Conservation (phyloP, 1,140 invertebrate genomes). For the Drosophila leontia region DNA sequence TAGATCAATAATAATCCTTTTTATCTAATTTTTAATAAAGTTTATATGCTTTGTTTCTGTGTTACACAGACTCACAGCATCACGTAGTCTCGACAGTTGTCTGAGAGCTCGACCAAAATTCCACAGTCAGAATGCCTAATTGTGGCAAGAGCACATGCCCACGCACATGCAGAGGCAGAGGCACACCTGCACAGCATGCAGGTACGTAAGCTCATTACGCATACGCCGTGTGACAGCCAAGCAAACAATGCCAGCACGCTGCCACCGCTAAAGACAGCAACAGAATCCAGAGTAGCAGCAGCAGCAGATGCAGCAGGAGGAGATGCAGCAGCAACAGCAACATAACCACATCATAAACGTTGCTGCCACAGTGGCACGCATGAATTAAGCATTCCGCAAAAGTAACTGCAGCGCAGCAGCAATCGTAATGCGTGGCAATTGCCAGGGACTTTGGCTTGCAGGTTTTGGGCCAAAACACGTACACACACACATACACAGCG, state of each 20-base stretch:
- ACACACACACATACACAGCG: constrained; percentile 4
- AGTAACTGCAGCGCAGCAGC: constrained; percentile 68
- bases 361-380: constrained; percentile 74
- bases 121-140: constrained; percentile 75
- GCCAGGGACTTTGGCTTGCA: constrained; percentile 45
- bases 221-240: constrained; percentile 66
- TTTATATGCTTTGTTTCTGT: neutral
- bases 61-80: constrained; percentile 23
- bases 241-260: constrained; percentile 67
- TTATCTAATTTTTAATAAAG: neutral
- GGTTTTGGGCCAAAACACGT: constrained; percentile 51
- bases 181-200: constrained; percentile 41
- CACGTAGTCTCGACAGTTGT: constrained; percentile 50
- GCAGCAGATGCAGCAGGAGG: constrained; percentile 5
- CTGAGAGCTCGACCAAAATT: constrained; percentile 43
- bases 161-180: constrained; percentile 23
- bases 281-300: constrained; percentile 46
- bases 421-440: constrained; percentile 59
- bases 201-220: constrained; percentile 73
- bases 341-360: constrained; percentile 78
- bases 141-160: constrained; percentile 60
- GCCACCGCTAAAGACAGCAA: constrained; percentile 28
- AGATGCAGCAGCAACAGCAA: constrained; percentile 10
- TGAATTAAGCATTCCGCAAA: constrained; percentile 81
- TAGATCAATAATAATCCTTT: neutral